phyloP scores from a whole-genome alignment of 2,113 vertebrate genomes.

The Forbesichthys agassizii region DNA sequence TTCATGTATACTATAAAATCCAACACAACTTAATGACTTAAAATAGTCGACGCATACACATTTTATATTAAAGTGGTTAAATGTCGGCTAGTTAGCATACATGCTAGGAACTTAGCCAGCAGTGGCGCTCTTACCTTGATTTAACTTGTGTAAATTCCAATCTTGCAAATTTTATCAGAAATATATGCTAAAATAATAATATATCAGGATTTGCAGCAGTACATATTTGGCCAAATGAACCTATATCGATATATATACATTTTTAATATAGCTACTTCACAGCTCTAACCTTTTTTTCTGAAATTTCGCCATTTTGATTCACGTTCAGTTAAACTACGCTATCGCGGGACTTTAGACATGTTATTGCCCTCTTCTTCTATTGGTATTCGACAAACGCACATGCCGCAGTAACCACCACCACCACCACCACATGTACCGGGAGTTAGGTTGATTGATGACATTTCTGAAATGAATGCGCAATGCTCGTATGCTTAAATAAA shows the following conservation, averaged over 20 bases:
- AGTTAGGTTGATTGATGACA: not conserved
- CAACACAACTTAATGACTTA: not conserved
- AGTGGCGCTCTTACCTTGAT: conserved; percentile 62
- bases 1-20: not conserved
- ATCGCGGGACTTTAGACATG: conserved; percentile 51
- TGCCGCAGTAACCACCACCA: too few species aligned
- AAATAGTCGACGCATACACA: not conserved
- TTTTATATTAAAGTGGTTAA: conserved; percentile 16
- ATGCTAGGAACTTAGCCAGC: conserved; percentile 64
- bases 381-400: not conserved
- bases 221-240: conserved; percentile 21
- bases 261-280: conserved; percentile 41
- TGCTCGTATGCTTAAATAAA: too few species aligned
- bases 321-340: conserved; percentile 33
- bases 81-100: conserved; percentile 41
- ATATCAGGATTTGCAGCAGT: conserved; percentile 20
- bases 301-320: conserved; percentile 80
- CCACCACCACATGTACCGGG: not conserved
- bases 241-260: conserved; percentile 34
- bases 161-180: conserved; percentile 29
- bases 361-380: not conserved
- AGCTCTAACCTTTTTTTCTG: conserved; percentile 60
- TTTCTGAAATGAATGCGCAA: too few species aligned
- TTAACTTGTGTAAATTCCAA: conserved; percentile 36
- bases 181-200: conserved; percentile 23